Evolutionary conservation across 1,140 invertebrate species (phyloP), one percentile per base, ranked within the genome.

Genomic region (Platorchestia sp.): DNA sequence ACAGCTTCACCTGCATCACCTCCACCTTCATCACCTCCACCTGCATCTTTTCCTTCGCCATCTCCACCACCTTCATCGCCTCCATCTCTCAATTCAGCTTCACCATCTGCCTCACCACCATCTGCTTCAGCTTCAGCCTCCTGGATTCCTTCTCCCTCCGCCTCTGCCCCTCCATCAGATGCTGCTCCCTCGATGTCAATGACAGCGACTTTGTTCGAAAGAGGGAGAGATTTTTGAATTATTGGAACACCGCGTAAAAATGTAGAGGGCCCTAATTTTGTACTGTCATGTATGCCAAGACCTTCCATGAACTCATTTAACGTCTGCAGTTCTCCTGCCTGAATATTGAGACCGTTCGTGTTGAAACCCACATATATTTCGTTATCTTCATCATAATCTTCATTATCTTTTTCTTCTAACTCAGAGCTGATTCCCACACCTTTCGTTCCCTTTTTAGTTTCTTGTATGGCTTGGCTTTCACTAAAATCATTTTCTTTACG

Each of bases 181-280:
- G 91, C 91, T 22, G 91, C 91, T n/a, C 45, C 10, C 91, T 40
- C 91, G 43, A 93, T 47, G 45, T 36, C 43, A 93, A 93, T 93
- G 91, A 36, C 91, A 93, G 91, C 91, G 45, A 93, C 91, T 93
- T 93, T 93, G 91, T 93, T 93, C 40, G 91, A 93, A 45, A 93
- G 91, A 93, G 91, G 91, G 40, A 93, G 91, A 93, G 91, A 93
- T 93, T 93, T 93, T 6, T 93, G 91, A 45, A 93, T 93, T 93
- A 93, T 93, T 93, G 91, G 91, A 42, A 93, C 91, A 45, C 91
- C 91, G 5, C 91, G 91, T 40, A 19, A 45, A 93, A 93, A 93
- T 93, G 91, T 16, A 27, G 91, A 45, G 7, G 91, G 45, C 10
- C 91, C 91, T 93, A 93, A 47, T 44, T 36, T 47, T 45, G 43